A percentile compares a stretch with the other conserved stretches of the same genome.
These are phyloP conservation scores for Triplophysa yarkandensis DNA, from an alignment of 2,797 vertebrate species.

Conservation along the genomic window DNA sequence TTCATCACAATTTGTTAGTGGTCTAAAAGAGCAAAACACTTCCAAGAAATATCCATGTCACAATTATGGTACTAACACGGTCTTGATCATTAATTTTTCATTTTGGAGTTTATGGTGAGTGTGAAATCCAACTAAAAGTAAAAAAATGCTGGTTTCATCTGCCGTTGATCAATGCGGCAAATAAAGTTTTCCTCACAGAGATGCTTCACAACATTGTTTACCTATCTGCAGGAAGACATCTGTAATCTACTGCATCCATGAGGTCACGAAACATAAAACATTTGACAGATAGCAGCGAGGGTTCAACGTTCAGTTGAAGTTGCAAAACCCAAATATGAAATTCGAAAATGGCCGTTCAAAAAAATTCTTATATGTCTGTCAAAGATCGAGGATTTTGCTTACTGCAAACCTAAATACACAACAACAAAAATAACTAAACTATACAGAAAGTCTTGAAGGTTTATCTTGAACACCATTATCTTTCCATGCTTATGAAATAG, in stretches of 20 bases:
- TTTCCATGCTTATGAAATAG: background rate
- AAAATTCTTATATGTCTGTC: background rate
- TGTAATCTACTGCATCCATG: constrained; percentile 14
- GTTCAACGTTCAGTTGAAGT: background rate
- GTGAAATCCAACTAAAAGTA: background rate
- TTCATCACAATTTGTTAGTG: background rate
- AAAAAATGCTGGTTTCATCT: background rate
- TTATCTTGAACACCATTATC: background rate
- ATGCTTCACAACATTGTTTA: background rate
- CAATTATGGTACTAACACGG: background rate
- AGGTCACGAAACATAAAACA: constrained; percentile 7
- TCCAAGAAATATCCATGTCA: background rate
- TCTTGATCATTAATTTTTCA: background rate
- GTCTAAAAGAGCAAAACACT: background rate
- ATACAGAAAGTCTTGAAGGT: background rate
- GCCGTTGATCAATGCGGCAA: background rate
- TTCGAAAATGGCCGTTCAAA: background rate
- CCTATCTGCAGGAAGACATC: constrained; percentile 23
- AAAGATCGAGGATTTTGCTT: background rate
- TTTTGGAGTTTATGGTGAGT: background rate
- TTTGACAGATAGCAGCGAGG: constrained; percentile 9
- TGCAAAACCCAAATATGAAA: background rate
- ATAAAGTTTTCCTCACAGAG: background rate
- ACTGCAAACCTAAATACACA: background rate
- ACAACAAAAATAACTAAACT: background rate